Conservation (phyloP, 2,888 invertebrate species). For the Scaeva pyrastri region DNA sequence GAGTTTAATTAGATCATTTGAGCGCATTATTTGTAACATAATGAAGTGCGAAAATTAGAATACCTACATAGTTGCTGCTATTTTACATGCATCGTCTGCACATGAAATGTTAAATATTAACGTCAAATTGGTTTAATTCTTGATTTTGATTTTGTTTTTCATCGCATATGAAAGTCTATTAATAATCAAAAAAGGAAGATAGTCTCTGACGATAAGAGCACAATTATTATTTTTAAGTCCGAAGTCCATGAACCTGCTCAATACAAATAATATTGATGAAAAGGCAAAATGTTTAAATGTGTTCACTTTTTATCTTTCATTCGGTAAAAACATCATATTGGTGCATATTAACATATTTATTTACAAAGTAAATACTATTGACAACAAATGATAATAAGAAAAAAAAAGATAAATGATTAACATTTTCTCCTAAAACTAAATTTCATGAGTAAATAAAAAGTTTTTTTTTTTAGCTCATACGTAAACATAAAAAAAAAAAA, state of each 20-base stretch:
- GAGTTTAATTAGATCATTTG: not conserved
- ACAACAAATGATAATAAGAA: no score
- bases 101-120: not conserved
- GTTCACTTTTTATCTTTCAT: not conserved
- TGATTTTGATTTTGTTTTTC: not conserved
- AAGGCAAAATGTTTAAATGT: not conserved
- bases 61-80: no score
- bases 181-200: not conserved
- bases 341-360: no score
- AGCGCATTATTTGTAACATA: not conserved
- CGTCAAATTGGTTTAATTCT: not conserved
- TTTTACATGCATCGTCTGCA: no score
- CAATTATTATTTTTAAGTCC: not conserved
- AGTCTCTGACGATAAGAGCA: conserved; percentile 10
- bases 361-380: no score
- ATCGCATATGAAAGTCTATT: not conserved
- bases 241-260: conserved; percentile 33
- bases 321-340: no score
- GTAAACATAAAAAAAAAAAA: no score
- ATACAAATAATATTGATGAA: not conserved
- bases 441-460: no score
- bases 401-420: no score
- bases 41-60: not conserved
- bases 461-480: no score
- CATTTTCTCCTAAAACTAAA: no score